A percentile compares a stretch with the other conserved stretches of the same genome.
These are phyloP conservation scores for Amblyjoppa proteus DNA, from an alignment of 2,888 invertebrate genomes.

Conservation along the genomic window DNA sequence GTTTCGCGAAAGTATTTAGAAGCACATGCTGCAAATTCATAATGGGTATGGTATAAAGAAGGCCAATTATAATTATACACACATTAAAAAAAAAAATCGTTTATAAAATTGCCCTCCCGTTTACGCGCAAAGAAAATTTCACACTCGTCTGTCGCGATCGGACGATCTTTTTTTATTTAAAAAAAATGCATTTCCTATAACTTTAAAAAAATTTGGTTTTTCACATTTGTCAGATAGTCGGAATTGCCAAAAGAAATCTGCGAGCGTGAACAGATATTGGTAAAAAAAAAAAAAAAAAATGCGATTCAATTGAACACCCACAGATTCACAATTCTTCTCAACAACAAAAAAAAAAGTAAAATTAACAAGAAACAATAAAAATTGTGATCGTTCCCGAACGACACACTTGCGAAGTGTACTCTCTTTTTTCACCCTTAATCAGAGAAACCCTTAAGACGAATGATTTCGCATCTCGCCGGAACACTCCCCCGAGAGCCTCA, in stretches of 20 bases:
- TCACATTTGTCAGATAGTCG: neutral
- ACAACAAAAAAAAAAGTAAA: no score
- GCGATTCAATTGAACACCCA: neutral
- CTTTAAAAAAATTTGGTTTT: neutral
- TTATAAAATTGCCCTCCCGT: neutral
- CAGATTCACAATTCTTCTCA: no score
- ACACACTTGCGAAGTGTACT: no score
- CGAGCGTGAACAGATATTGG: neutral
- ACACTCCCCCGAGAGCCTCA: neutral
- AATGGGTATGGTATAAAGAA: conserved; percentile 1
- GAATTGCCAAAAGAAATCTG: neutral
- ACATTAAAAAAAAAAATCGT: neutral
- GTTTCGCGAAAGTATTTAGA: neutral
- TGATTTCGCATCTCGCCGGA: neutral
- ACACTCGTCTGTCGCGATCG: neutral
- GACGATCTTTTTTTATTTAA: no score
- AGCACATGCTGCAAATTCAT: neutral
- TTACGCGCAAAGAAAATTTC: neutral
- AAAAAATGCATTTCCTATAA: no score
- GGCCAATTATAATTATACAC: neutral
- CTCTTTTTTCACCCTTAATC: no score
- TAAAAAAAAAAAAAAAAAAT: neutral
- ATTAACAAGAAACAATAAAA: no score
- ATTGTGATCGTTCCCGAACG: no score
- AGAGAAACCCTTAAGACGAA: neutral